Conservation (phyloP, 1,140 invertebrate species). For the Hesperophylax magnus region DNA sequence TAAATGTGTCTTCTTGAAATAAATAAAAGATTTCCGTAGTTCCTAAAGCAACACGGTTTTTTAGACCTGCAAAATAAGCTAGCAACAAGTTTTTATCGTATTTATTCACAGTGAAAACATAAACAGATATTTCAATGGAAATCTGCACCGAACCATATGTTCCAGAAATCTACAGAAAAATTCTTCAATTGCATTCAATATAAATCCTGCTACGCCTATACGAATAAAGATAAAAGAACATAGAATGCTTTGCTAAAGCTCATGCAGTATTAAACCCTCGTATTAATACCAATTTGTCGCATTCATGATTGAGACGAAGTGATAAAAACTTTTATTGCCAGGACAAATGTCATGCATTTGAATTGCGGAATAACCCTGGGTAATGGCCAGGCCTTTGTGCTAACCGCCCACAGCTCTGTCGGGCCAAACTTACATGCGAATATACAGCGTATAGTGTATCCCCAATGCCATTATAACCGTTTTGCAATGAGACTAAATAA, state of each 20-base stretch:
- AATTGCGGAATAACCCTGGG: constrained; percentile 22
- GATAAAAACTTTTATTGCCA: constrained; percentile 45
- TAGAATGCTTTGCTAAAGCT: background rate
- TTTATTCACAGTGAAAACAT: too few species aligned
- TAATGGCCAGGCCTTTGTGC: constrained; percentile 26
- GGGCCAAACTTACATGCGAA: background rate
- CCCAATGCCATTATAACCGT: background rate
- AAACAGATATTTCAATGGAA: too few species aligned
- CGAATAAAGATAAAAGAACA: too few species aligned
- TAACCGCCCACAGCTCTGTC: constrained; percentile 27
- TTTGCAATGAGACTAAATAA: constrained; percentile 10
- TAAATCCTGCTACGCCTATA: too few species aligned
- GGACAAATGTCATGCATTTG: constrained; percentile 44
- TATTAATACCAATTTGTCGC: constrained; percentile 39
- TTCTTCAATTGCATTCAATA: too few species aligned
- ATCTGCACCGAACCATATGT: too few species aligned
- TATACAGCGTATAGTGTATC: background rate
- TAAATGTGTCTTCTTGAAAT: too few species aligned
- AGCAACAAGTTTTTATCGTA: too few species aligned
- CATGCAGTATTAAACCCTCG: constrained; percentile 9
- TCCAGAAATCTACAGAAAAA: too few species aligned
- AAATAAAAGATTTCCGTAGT: too few species aligned
- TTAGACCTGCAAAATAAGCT: too few species aligned
- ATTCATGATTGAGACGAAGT: constrained; percentile 15
- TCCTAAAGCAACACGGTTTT: too few species aligned